Percentiles rank a stretch among this genome's conserved stretches.
These are phyloP conservation scores for Babyrousa celebensis DNA, from an alignment of 2,797 vertebrate species.

Conservation along the genomic window DNA sequence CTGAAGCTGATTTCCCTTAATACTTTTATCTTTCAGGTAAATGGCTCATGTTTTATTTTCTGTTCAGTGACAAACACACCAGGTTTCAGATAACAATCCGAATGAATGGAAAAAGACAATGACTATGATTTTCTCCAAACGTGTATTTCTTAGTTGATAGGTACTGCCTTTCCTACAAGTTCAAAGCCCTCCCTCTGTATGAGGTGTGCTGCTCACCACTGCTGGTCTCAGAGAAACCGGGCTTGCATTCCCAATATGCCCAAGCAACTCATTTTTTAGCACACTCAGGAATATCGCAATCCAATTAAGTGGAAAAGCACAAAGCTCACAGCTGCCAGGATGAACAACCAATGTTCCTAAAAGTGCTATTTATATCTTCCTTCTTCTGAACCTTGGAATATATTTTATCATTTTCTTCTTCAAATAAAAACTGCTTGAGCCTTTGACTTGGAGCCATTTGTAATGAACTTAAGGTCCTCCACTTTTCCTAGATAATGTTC, in stretches of 20 bases:
- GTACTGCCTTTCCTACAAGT: neutral
- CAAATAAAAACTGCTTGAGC: neutral
- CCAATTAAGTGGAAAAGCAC: neutral
- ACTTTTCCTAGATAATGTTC: neutral
- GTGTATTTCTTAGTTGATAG: neutral
- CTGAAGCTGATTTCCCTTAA: conserved; percentile 2
- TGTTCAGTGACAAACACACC: conserved; percentile 19
- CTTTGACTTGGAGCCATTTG: conserved; percentile 1
- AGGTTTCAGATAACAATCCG: conserved; percentile 61
- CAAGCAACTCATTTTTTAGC: neutral
- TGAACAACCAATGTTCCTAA: neutral
- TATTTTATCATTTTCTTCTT: neutral
- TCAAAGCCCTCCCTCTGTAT: neutral
- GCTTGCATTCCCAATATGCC: neutral
- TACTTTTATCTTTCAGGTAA: conserved; percentile 54
- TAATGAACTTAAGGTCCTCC: neutral
- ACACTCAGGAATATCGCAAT: neutral
- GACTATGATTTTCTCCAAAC: conserved; percentile 27
- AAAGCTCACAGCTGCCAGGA: neutral
- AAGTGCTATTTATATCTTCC: neutral
- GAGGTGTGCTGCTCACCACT: neutral
- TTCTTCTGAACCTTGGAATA: neutral
- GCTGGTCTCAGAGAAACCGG: neutral
- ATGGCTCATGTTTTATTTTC: conserved; percentile 37
- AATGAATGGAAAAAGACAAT: neutral